Conservation (phyloP, 2,888 invertebrate species). For the Dione vanillae region DNA sequence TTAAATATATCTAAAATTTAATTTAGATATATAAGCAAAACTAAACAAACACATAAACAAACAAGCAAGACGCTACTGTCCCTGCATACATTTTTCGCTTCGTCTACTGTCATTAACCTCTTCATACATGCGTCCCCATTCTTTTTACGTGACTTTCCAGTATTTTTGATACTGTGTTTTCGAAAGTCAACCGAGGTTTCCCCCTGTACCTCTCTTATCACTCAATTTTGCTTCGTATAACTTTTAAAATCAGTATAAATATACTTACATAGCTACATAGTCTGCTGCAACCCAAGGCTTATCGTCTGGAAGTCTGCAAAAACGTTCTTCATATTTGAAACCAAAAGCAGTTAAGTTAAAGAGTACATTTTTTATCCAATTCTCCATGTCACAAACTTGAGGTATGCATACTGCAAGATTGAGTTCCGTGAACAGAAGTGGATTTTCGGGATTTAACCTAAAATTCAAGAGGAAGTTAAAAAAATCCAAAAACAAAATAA, state of each 20-base stretch:
- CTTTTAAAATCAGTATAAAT: background rate
- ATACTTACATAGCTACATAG: conserved; percentile 69
- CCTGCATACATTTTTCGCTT: no score
- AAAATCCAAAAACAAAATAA: background rate
- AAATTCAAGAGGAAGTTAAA: background rate
- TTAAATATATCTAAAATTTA: no score
- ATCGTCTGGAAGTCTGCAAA: conserved; percentile 68
- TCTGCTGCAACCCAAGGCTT: conserved; percentile 70
- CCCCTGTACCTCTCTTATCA: no score
- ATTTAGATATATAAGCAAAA: no score
- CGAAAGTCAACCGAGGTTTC: no score
- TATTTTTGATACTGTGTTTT: no score
- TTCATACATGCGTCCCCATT: no score
- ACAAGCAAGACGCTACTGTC: no score
- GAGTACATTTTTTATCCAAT: conserved; percentile 55
- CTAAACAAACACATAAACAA: no score
- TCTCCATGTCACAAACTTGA: conserved; percentile 61
- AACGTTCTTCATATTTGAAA: conserved; percentile 56
- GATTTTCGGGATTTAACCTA: conserved; percentile 40
- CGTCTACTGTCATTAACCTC: no score
- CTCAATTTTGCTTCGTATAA: no score
- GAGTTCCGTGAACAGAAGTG: conserved; percentile 45
- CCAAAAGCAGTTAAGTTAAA: conserved; percentile 53
- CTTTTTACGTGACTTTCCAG: no score
- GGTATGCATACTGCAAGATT: conserved; percentile 66